phyloP scores from a whole-genome alignment of 2,797 vertebrate genomes.

The Hybognathus amarus region DNA sequence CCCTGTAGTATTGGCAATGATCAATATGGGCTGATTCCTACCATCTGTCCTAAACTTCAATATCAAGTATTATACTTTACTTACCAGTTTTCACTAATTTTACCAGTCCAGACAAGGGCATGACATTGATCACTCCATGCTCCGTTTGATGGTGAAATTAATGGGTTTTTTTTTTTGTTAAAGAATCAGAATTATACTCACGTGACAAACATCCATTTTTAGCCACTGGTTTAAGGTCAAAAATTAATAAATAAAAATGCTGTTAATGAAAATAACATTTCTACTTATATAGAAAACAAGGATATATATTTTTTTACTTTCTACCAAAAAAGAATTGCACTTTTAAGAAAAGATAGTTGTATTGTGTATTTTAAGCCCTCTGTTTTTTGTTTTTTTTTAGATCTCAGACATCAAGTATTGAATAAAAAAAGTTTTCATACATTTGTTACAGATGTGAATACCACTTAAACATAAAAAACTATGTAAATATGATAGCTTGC shows the following conservation, averaged over 20 bases:
- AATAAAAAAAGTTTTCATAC: constrained; percentile 71
- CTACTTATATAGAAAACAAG: constrained; percentile 83
- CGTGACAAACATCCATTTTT: constrained; percentile 72
- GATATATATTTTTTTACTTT: constrained; percentile 85
- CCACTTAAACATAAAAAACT: constrained; percentile 51
- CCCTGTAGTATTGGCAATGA: constrained; percentile 74
- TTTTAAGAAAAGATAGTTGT: constrained; percentile 77
- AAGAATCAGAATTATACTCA: constrained; percentile 75
- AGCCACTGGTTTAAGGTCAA: constrained; percentile 69
- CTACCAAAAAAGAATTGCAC: constrained; percentile 80
- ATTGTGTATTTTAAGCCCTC: constrained; percentile 78
- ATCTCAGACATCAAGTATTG: constrained; percentile 68
- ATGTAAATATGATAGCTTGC: constrained; percentile 77
- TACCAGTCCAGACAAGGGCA: constrained; percentile 60
- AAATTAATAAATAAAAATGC: constrained; percentile 74
- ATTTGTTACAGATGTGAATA: constrained; percentile 78
- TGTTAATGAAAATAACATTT: constrained; percentile 83
- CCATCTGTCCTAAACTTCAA: constrained; percentile 67
- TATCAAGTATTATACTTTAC: constrained; percentile 75
- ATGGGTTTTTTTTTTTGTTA: constrained; percentile 73
- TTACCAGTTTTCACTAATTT: constrained; percentile 64
- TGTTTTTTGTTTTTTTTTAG: constrained; percentile 66
- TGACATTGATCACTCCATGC: constrained; percentile 53
- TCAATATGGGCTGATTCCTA: constrained; percentile 68
- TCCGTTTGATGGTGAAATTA: constrained; percentile 66